Percentiles rank a stretch among this genome's conserved stretches.
phyloP scores from a whole-genome alignment of 37 sponge, comb jelly and placozoan species.

The Diacarnus erythraeanus region DNA sequence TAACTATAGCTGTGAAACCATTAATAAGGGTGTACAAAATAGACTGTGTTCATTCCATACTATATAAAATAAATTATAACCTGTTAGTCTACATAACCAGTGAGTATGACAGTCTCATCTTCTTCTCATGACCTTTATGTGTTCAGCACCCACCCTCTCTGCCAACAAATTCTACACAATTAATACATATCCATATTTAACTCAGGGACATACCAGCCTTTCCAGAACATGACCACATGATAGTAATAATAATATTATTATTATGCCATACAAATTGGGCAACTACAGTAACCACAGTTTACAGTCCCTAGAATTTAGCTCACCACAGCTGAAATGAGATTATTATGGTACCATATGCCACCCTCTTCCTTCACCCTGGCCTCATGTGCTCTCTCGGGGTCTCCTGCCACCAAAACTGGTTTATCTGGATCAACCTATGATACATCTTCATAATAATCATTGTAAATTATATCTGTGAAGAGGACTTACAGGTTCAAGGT shows the following conservation, averaged over 20 bases:
- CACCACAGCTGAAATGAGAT: conserved; percentile 79
- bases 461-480: not conserved
- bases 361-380: conserved; percentile 50
- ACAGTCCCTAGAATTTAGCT: not conserved
- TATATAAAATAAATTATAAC: no score
- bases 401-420: conserved; percentile 90
- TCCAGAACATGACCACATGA: not conserved
- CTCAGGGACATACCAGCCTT: no score
- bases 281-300: no score
- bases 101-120: no score
- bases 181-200: no score
- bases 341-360: conserved; percentile 73
- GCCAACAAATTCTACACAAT: no score
- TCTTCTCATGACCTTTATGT: no score
- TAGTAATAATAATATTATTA: not conserved
- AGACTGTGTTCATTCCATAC: no score
- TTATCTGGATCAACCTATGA: conserved; percentile 66
- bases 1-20: no score
- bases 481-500: conserved; percentile 72
- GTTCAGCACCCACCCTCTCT: no score
- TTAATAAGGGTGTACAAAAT: no score
- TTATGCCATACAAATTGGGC: not conserved
- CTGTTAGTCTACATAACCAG: no score
- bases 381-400: conserved; percentile 69
- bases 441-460: not conserved